Evolutionary conservation across 2,113 vertebrate species (phyloP), one percentile per base, ranked within the genome.

Genomic region (Sinocyclocheilus anophthalmus): DNA sequence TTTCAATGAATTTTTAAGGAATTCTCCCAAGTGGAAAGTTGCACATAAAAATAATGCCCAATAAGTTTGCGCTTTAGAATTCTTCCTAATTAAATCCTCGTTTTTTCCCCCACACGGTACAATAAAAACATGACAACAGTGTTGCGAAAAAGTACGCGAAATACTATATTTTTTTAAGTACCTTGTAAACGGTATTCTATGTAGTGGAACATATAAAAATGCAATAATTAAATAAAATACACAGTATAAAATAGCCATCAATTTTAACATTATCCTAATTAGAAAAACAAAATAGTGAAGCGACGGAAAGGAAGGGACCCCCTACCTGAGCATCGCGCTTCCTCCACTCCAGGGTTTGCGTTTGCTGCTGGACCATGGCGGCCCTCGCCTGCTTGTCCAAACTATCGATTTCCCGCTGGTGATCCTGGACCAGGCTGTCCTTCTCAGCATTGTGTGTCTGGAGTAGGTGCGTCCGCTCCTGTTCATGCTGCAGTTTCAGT

Each of bases 391-490:
- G 93, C 72, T 94, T 95, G 91, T 97, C 97, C 94, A 97, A 93
- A 91, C 94, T 95, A 93, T 94, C 93, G 26, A 96, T 96, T 93
- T 97, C 96, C 95, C 93, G 96, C 95, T 95, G 95, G 91, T 95
- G 97, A 92, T 97, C 96, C 95, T 96, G 96, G 96, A 96, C 96
- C 94, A 98, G 95, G 95, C 95, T 94, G 93, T 97, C 97, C 95
- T 96, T 97, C 94, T 97, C 96, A 90, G 95, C 92, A 92, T 94
- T 97, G 93, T 98, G 97, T 95, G 96, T 96, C 94, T 98, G 96
- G 94, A 96, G 96, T 94, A 97, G 96, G 96, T 97, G 96, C 94
- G 95, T 98, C 96, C 97, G 97, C 96, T 98, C 97, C 95, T 98
- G 96, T 93, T 99, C 97, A 88, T 96, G 96, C 96, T 97, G 96